Evolutionary conservation across 1,140 invertebrate species (phyloP).

Genomic region (Aricia agestis): DNA sequence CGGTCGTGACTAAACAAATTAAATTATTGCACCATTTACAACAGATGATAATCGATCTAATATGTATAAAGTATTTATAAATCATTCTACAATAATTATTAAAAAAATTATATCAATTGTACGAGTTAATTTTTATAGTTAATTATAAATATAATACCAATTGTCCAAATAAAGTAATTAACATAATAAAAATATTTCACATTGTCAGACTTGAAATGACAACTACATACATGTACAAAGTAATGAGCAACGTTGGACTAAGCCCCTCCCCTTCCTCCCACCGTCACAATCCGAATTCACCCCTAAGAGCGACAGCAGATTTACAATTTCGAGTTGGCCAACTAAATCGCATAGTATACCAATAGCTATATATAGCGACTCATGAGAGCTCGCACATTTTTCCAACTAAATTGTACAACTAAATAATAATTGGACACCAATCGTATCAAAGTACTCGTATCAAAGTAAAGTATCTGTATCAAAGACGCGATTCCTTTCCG

Average conservation of each 20-base stretch:
- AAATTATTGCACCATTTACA: slow-evolving; percentile 14
- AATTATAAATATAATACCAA: slow-evolving; percentile 27
- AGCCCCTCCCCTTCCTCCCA: not conserved
- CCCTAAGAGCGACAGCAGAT: too few relatives aligned
- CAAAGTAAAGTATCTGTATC: too few relatives aligned
- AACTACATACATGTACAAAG: slow-evolving; percentile 2
- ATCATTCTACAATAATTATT: slow-evolving; percentile 18
- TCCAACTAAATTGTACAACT: too few relatives aligned
- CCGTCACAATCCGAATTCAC: not conserved
- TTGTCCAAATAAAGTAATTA: slow-evolving; percentile 7
- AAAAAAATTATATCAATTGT: not conserved
- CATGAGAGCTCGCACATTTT: too few relatives aligned
- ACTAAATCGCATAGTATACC: too few relatives aligned
- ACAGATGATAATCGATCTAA: slow-evolving; percentile 12
- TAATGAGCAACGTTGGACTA: not conserved
- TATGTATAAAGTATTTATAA: slow-evolving; percentile 10
- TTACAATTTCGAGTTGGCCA: too few relatives aligned
- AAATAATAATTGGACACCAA: too few relatives aligned
- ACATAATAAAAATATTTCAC: not conserved
- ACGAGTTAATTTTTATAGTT: slow-evolving; percentile 3
- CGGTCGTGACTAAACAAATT: not conserved
- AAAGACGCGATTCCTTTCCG: too few relatives aligned
- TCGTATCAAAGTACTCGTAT: too few relatives aligned
- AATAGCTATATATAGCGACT: too few relatives aligned
- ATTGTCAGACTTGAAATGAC: not conserved